These are phyloP conservation scores for Philopotamus ludificatus DNA, from an alignment of 1,140 invertebrate species.

Conservation along the genomic window DNA sequence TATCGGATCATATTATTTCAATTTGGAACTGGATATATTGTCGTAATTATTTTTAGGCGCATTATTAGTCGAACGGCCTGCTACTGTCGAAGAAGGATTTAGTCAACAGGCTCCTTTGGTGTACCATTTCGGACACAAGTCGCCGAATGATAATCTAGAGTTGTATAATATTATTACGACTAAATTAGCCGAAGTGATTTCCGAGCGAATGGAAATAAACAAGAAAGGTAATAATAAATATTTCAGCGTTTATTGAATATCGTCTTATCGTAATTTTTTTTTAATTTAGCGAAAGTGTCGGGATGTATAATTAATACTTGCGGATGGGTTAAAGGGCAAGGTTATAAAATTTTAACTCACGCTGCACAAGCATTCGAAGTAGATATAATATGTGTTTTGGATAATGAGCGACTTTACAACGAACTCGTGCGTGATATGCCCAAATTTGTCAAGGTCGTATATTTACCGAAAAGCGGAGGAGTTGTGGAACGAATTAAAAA, in stretches of 20 bases:
- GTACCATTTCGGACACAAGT: conserved; percentile 91
- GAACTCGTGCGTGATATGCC: conserved; percentile 93
- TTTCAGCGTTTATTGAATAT: conserved; percentile 8
- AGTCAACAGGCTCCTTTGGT: conserved; percentile 87
- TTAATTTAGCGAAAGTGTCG: conserved; percentile 71
- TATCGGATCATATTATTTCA: conserved; percentile 11
- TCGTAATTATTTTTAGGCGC: conserved; percentile 61
- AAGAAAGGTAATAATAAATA: conserved; percentile 67
- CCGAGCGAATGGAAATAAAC: conserved; percentile 81
- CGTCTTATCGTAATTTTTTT: conserved; percentile 25
- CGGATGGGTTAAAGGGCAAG: conserved; percentile 92
- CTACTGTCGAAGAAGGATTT: conserved; percentile 91
- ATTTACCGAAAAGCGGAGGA: conserved; percentile 94
- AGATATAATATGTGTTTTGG: conserved; percentile 92
- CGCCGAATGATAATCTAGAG: conserved; percentile 73
- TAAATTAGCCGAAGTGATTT: conserved; percentile 82
- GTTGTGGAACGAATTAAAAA: conserved; percentile 82
- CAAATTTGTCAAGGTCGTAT: conserved; percentile 87
- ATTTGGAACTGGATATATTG: conserved; percentile 15
- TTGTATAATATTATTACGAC: conserved; percentile 86
- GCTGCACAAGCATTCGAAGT: conserved; percentile 93
- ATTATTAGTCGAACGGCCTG: conserved; percentile 84
- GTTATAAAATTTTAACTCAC: conserved; percentile 80
- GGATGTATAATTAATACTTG: conserved; percentile 98
- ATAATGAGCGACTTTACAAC: conserved; percentile 95